Conservation (phyloP, 2,888 invertebrate species). For the Drosophila mayaguana region DNA sequence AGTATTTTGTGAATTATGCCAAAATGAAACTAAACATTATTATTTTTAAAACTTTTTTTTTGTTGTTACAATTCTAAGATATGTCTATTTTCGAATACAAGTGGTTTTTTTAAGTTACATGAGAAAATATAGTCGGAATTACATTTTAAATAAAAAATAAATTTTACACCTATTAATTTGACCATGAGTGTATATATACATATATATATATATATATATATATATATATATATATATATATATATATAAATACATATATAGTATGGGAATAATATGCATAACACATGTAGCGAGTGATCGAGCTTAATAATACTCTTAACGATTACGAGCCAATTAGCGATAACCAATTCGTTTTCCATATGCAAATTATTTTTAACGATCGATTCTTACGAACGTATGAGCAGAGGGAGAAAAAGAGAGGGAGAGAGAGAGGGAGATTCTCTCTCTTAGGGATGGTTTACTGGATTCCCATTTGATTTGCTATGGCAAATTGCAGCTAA, state of each 20-base stretch:
- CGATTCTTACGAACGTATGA: background rate
- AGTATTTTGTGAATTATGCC: too few relatives aligned
- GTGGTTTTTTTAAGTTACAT: too few relatives aligned
- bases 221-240: background rate
- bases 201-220: background rate
- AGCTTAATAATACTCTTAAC: background rate
- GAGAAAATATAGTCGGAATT: too few relatives aligned
- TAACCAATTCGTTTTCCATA: slow-evolving; percentile 3
- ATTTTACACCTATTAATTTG: too few relatives aligned
- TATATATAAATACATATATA: too few relatives aligned
- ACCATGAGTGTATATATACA: too few relatives aligned
- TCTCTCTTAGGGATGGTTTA: background rate
- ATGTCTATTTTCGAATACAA: too few relatives aligned
- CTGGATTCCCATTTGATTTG: background rate
- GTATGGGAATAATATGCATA: background rate
- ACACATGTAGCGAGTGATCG: background rate
- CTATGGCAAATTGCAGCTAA: background rate
- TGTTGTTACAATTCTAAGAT: too few relatives aligned
- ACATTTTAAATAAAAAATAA: too few relatives aligned
- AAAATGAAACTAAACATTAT: too few relatives aligned
- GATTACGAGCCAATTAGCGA: slow-evolving; percentile 8
- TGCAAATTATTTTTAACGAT: slow-evolving; percentile 5
- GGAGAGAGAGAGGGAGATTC: background rate
- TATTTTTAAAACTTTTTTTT: too few relatives aligned
- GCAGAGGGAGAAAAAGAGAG: background rate